Evolutionary conservation across 2,113 vertebrate species (phyloP), one percentile per base, ranked within the genome.

Genomic region (Datnioides undecimradiatus): DNA sequence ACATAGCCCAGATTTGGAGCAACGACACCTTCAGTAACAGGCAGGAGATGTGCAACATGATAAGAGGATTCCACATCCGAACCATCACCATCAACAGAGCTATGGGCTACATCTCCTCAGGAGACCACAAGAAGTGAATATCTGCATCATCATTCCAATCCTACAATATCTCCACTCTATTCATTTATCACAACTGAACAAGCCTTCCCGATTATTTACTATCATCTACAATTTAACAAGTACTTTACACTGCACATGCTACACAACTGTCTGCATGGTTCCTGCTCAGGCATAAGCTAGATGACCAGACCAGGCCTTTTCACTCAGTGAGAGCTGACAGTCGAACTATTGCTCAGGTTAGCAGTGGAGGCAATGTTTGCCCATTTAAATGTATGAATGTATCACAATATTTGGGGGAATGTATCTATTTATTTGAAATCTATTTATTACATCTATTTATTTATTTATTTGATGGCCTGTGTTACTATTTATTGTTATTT

Each of bases 61-160:
- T 99, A 21, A 95, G 94, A 1, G 95, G 94, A 13, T 96, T 98
- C 81, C 85, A 82, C 1, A 8, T 94, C 6, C 95, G 97, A 1
- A 58, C 88, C 0, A 76, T 97, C 90, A 98, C 97, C 62, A 95
- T 99, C 45, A 75, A 91, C 82, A 90, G 97, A 80, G 75, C 94
- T 7, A 86, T 98, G 79, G 90, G 77, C 75, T 96, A 96, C 82
- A 87, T 97, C 58, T 41, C 83, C 25, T 87, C 93, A 0, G 90
- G 92, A 52, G 91, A 94, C 12, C 79, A 93, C 75, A 80, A 16
- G 72, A 76, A 92, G 51, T 92, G 75, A 84, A 69, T 33, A 1
- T 16, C 29, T 5, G 11, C 46, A 62, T 10, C 76, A 76, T 76
- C 73, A 51, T 11, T 58, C 43, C 40, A 33, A 59, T 17, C n/a